Percentiles rank a stretch among this genome's conserved stretches.
These are phyloP conservation scores for Protophormia terraenovae DNA, from an alignment of 2,888 invertebrate genomes.

Conservation along the genomic window DNA sequence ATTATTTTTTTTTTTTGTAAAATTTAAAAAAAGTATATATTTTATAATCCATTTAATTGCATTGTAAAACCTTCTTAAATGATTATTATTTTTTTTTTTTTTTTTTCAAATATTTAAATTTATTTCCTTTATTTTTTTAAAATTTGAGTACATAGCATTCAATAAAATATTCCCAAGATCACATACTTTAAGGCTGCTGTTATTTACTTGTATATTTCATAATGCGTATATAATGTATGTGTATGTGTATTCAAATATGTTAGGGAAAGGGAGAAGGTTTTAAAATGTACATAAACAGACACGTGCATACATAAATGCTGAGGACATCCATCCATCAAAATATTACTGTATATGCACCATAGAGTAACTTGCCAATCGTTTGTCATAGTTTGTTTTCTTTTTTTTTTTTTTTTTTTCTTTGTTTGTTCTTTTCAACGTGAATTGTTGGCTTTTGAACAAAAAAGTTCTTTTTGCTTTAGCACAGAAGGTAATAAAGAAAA, in stretches of 20 bases:
- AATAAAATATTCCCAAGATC: background rate
- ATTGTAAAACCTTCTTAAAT: too few species aligned
- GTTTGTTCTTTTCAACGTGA: background rate
- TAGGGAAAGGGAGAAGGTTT: background rate
- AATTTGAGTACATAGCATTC: too few species aligned
- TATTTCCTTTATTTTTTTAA: background rate
- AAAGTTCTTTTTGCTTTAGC: background rate
- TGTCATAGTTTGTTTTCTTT: conserved; percentile 37
- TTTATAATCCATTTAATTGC: too few species aligned
- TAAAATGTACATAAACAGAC: background rate
- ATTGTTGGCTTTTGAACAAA: background rate
- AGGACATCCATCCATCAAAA: conserved; percentile 53
- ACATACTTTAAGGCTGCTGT: background rate
- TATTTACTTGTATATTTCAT: background rate
- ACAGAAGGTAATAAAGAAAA: background rate
- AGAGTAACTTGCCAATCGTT: conserved; percentile 53
- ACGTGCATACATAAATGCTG: conserved; percentile 15
- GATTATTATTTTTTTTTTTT: too few species aligned
- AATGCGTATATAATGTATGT: background rate
- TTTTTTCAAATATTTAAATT: too few species aligned
- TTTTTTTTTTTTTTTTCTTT: background rate
- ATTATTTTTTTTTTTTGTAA: too few species aligned
- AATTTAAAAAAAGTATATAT: too few species aligned
- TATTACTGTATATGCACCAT: conserved; percentile 32
- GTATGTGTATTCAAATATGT: background rate